Base-by-base conservation (phyloP, 2,113 vertebrate genomes). In the Martes martes region DNA sequence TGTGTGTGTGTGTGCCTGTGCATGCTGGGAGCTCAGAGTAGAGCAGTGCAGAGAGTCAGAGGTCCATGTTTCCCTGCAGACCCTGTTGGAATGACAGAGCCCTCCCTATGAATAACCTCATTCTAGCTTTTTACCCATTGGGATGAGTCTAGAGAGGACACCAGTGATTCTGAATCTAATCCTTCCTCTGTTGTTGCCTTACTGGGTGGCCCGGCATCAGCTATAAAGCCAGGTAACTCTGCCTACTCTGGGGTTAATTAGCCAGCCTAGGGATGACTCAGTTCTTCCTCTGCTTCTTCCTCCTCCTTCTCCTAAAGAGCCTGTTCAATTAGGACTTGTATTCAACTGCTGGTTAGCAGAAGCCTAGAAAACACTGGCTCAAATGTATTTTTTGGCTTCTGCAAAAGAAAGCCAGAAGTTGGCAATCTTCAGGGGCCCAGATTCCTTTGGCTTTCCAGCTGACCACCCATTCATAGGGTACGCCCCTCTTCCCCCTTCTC, bases 181-280 rank as follows among this genome's bases (percentile, higher is more conserved):
- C 7, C 6, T 45, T 63, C 63, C 31, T 45, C 55, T 24, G 55
- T 11, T 33, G 3, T 63, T 74, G 23, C 6, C 47, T 81, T 39
- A 24, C 57, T 39, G 52, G 31, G 8, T 88, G 47, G 65, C 45
- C 45, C 39, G 57, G 18, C 71, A 47, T 50, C 23, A 57, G 8
- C 63, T 63, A 33, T 71, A 71, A 90, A 52, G 4, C 31, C 36
- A 78, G 19, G 33, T 69, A 80, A 57, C 39, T 90, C 80, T 55
- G 16, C 57, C 59, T 59, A 11, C 26, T 11, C 67, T 39, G 18
- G 45, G 11, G n/a, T 50, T 82, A 24, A 55, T 74, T 57, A 76
- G 47, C 3, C 61, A 83, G 87, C 13, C 61, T 67, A 26, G 11
- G 33, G 45, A 63, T 95, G 81, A 93, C 39, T 96, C 86, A 80